Conservation (phyloP, 2,797 vertebrate species). For the Synanceia verrucosa region DNA sequence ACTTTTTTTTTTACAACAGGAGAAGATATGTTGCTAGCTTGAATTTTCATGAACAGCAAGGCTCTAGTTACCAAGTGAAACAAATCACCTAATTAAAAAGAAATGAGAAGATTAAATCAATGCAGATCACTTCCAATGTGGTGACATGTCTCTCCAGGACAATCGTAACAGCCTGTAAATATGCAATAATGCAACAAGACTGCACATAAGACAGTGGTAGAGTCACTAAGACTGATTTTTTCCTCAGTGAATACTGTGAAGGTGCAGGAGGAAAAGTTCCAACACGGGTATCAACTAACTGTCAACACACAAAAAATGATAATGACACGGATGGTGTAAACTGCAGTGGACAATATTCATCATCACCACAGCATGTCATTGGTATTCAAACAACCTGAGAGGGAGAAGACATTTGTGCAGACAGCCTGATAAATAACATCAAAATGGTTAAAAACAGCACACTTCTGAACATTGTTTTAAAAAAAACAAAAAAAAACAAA, state of each 20-base stretch:
- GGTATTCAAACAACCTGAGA: constrained; percentile 55
- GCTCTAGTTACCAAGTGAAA: constrained; percentile 77
- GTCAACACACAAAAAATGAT: constrained; percentile 55
- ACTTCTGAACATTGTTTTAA: constrained; percentile 41
- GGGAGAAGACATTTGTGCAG: constrained; percentile 42
- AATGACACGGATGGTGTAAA: constrained; percentile 53
- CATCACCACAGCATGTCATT: constrained; percentile 51
- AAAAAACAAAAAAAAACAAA: constrained; percentile 43
- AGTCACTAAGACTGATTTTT: constrained; percentile 21
- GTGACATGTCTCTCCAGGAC: constrained; percentile 66
- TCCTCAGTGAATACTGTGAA: background rate
- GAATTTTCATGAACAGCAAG: constrained; percentile 74
- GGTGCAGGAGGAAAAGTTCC: constrained; percentile 15
- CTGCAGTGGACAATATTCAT: constrained; percentile 61
- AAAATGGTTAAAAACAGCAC: constrained; percentile 50
- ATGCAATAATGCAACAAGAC: constrained; percentile 43
- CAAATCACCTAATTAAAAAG: constrained; percentile 82
- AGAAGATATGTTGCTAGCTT: constrained; percentile 61
- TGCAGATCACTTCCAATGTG: constrained; percentile 72
- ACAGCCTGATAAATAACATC: constrained; percentile 58
- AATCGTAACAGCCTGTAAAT: constrained; percentile 62
- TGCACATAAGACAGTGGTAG: constrained; percentile 30
- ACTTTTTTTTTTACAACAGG: constrained; percentile 53
- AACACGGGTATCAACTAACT: constrained; percentile 51
- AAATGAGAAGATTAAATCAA: constrained; percentile 79